Percentiles rank a stretch among this genome's conserved stretches.
Evolutionary conservation across 2,888 invertebrate genomes (phyloP).

Genomic region (Pediacus dermestoides): DNA sequence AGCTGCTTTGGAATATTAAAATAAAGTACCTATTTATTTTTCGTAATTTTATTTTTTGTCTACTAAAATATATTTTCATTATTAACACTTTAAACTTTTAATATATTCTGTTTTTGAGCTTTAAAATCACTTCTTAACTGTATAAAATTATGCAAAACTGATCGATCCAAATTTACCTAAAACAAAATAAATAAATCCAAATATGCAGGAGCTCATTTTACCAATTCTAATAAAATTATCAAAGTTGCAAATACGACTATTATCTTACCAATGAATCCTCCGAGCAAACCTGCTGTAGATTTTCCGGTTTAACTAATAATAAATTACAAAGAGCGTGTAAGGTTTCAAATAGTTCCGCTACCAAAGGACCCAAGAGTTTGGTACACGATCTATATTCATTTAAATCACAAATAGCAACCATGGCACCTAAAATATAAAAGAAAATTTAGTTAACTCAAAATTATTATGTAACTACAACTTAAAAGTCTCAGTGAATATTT

Average conservation of each 20-base stretch:
- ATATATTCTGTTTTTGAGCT: constrained; percentile 62
- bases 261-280: constrained; percentile 85
- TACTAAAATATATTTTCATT: too few species aligned
- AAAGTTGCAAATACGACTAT: too few species aligned
- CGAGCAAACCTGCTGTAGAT: constrained; percentile 90
- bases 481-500: too few species aligned
- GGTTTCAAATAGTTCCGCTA: constrained; percentile 89
- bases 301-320: constrained; percentile 91
- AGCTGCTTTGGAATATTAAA: too few species aligned
- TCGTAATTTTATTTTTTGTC: too few species aligned
- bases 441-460: too few species aligned
- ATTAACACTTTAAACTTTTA: constrained; percentile 35
- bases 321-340: constrained; percentile 95
- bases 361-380: constrained; percentile 70
- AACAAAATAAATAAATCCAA: constrained; percentile 43
- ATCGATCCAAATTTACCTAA: constrained; percentile 86
- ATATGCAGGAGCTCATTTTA: background rate
- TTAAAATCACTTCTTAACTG: constrained; percentile 93
- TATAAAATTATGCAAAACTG: constrained; percentile 87
- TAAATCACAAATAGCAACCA: constrained; percentile 97
- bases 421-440: constrained; percentile 66
- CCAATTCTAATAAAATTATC: background rate
- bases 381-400: constrained; percentile 93
- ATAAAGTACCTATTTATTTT: too few species aligned
- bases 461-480: constrained; percentile 2